Evolutionary conservation across 2,113 vertebrate genomes (phyloP).

Genomic region (Meleagris gallopavo): DNA sequence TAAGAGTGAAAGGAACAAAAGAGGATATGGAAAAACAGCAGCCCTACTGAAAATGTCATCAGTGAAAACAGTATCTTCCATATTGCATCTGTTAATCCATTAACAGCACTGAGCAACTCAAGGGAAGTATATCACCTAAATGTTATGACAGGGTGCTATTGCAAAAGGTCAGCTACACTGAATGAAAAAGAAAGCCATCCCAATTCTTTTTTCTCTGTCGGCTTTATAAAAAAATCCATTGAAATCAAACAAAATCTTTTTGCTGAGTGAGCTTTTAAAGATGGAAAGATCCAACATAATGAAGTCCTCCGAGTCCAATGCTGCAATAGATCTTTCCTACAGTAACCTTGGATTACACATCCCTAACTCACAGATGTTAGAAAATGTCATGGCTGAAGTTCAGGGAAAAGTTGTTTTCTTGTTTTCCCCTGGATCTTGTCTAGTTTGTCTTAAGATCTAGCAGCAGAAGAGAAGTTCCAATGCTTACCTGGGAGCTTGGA

Average conservation of each 20-base stretch:
- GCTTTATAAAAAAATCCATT: background rate
- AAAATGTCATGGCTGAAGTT: background rate
- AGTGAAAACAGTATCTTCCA: background rate
- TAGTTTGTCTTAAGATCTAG: background rate
- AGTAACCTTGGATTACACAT: background rate
- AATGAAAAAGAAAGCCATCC: background rate
- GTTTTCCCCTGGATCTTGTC: rapidly evolving
- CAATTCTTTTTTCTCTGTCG: rapidly evolving
- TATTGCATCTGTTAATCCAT: background rate
- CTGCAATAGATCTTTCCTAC: background rate
- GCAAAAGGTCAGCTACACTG: background rate
- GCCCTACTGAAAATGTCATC: background rate
- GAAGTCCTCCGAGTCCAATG: background rate
- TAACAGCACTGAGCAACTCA: background rate
- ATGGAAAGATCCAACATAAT: background rate
- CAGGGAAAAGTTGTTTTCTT: background rate
- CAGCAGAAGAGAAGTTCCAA: background rate
- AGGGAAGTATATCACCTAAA: background rate
- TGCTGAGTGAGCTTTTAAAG: background rate
- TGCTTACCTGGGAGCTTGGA: background rate
- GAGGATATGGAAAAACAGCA: background rate
- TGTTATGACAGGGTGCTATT: background rate
- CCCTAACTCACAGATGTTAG: background rate
- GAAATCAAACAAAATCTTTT: background rate
- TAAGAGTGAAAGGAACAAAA: background rate